Evolutionary conservation across 2,797 vertebrate genomes (phyloP).

Genomic region (Enteromius paludinosus): DNA sequence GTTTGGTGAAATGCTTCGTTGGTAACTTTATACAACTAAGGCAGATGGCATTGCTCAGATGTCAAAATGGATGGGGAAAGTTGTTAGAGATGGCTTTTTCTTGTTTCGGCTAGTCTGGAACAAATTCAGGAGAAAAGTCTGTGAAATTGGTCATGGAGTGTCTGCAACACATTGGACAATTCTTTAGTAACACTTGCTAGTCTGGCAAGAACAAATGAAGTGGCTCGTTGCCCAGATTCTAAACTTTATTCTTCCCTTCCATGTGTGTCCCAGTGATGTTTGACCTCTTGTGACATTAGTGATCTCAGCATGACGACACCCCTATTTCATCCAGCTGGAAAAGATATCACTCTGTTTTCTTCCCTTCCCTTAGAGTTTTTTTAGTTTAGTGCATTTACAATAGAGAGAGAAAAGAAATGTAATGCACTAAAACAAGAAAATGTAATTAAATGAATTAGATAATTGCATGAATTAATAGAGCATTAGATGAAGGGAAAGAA

Average conservation of each 20-base stretch:
- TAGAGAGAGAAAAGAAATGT: neutral
- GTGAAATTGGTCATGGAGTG: neutral
- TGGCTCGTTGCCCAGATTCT: slow-evolving; percentile 10
- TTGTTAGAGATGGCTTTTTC: neutral
- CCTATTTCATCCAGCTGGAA: slow-evolving; percentile 54
- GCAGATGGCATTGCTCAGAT: neutral
- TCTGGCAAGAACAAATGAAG: slow-evolving; percentile 7
- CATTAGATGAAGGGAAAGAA: neutral
- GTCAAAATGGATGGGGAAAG: neutral
- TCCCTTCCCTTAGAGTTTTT: slow-evolving; percentile 25
- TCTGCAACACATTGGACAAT: neutral
- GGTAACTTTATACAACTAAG: neutral
- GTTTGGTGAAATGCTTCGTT: neutral
- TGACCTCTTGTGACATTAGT: slow-evolving; percentile 49
- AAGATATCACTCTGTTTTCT: slow-evolving; percentile 29
- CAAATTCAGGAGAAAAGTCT: neutral
- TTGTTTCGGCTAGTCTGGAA: neutral
- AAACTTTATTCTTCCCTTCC: slow-evolving; percentile 22
- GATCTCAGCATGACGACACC: slow-evolving; percentile 55
- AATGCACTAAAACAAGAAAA: neutral
- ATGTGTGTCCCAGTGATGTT: slow-evolving; percentile 14
- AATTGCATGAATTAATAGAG: neutral
- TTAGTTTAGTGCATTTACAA: neutral
- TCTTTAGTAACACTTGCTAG: neutral
- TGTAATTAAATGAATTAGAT: neutral